These are phyloP conservation scores for Hyposoter dolosus DNA, from an alignment of 2,888 invertebrate species.

Conservation along the genomic window DNA sequence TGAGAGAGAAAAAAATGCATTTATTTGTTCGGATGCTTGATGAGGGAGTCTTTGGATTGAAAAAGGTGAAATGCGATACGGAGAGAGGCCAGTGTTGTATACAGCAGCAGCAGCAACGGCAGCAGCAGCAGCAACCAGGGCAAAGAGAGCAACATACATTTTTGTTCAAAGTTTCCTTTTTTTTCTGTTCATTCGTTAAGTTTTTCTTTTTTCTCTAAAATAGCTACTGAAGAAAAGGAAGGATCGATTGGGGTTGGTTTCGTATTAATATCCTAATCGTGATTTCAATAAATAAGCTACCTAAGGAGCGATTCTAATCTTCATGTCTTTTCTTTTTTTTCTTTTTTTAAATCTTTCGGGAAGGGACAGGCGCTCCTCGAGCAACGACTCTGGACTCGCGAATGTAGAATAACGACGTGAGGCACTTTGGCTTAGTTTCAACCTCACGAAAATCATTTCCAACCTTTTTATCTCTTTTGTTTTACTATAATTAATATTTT, in stretches of 20 bases:
- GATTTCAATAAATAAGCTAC: conserved; percentile 84
- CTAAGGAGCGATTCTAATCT: conserved; percentile 80
- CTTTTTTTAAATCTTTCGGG: conserved; percentile 44
- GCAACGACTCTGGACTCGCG: conserved; percentile 76
- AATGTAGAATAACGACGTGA: conserved; percentile 68
- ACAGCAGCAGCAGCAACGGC: conserved; percentile 53
- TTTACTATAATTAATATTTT: not conserved
- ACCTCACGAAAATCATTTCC: conserved; percentile 23
- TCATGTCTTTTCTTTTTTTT: conserved; percentile 57
- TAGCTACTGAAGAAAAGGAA: conserved; percentile 72
- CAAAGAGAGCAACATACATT: conserved; percentile 67
- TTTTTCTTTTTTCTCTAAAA: conserved; percentile 55
- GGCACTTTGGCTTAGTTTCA: conserved; percentile 46
- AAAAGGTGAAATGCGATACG: conserved; percentile 41
- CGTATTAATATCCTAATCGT: conserved; percentile 78
- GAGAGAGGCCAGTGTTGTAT: conserved; percentile 37
- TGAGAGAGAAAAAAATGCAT: conserved; percentile 41
- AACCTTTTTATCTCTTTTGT: conserved; percentile 2
- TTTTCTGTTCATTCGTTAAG: conserved; percentile 31
- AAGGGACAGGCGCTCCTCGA: conserved; percentile 78
- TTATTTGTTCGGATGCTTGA: conserved; percentile 62
- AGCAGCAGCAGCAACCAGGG: conserved; percentile 61
- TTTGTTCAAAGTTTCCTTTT: conserved; percentile 32
- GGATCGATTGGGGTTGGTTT: conserved; percentile 71
- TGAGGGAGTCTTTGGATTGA: conserved; percentile 57